These are phyloP conservation scores for Lasioglossum malachurum DNA, from an alignment of 2,888 invertebrate species.

Conservation along the genomic window DNA sequence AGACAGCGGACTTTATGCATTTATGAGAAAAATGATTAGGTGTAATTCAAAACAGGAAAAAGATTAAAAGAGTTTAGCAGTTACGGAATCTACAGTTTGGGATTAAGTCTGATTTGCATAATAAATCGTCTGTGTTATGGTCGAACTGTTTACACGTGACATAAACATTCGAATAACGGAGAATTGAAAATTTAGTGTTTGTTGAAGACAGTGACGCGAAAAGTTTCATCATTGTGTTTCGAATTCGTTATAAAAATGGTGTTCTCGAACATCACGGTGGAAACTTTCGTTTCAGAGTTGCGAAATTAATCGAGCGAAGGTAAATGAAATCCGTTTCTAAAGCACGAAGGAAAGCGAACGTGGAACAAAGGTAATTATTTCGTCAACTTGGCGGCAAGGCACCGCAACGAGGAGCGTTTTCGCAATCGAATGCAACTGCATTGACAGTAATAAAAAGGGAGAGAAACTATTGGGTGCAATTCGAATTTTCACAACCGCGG, in stretches of 20 bases:
- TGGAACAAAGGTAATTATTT: not conserved
- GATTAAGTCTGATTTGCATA: too few species aligned
- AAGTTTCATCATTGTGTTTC: not conserved
- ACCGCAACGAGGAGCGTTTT: not conserved
- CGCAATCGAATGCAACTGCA: slow-evolving; percentile 22
- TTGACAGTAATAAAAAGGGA: not conserved
- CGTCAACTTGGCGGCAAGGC: not conserved
- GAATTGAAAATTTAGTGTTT: too few species aligned
- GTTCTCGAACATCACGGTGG: not conserved
- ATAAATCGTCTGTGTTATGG: too few species aligned
- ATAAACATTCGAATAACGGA: too few species aligned
- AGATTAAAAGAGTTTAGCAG: too few species aligned
- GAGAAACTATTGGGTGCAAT: not conserved
- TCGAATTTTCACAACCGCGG: slow-evolving; percentile 23
- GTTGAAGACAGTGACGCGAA: too few species aligned
- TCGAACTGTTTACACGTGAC: too few species aligned
- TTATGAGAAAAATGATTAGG: too few species aligned
- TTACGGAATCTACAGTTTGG: too few species aligned
- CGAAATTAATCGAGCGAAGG: not conserved
- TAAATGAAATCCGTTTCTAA: not conserved
- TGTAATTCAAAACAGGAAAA: too few species aligned
- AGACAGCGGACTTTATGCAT: too few species aligned
- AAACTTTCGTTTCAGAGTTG: not conserved
- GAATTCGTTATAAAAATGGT: not conserved
- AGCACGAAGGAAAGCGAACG: not conserved